Evolutionary conservation across 2,888 invertebrate genomes (phyloP), one percentile per base, ranked within the genome.

Genomic region (Agriotes lineatus): DNA sequence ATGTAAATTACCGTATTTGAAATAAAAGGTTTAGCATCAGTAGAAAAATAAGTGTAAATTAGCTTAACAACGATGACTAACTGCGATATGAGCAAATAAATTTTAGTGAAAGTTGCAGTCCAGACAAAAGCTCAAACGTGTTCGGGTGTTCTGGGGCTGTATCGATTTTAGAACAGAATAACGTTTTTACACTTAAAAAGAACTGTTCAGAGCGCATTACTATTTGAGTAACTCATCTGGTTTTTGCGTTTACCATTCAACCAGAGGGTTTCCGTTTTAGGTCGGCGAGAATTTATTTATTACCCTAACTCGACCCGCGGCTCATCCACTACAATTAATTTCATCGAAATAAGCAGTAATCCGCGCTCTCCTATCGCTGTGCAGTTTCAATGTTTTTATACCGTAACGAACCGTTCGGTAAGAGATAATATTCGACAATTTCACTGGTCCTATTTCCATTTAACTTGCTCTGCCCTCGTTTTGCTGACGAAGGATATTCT

Each of bases 321-420:
- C 45, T 59, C 45, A 59, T 44, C 59, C 25, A 45, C 59, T 45
- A 45, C 59, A 59, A 59, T 59, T 59, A 59, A 59, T 59, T 59
- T 44, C n/a, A 44, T 59, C 59, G 33, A 42, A 59, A 59, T 59
- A 59, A 30, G 30, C 59, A 33, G 59, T 59, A 59, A 59, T 59
- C 59, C 45, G 30, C 59, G 30, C 42, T 59, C 59, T 14, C 19
- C 45, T 42, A 59, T 9, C 42, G 25, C 25, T n/a, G 25, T 19
- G 18, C 22, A 42, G 37, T 57, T 37, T 57, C 14, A 14, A 57
- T 12, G 57, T 57, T 39, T 57, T 57, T 56, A 56, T 18, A 33
- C 16, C 9, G 35, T 16, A n/a, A 58, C 42, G 42, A 42, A 42
- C 42, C 14, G n/a, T 39, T 37, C 12, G 20, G 39, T 57, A 18